These are phyloP conservation scores for Acanthurus lineatus DNA, from an alignment of 2,797 vertebrate genomes.

Conservation along the genomic window DNA sequence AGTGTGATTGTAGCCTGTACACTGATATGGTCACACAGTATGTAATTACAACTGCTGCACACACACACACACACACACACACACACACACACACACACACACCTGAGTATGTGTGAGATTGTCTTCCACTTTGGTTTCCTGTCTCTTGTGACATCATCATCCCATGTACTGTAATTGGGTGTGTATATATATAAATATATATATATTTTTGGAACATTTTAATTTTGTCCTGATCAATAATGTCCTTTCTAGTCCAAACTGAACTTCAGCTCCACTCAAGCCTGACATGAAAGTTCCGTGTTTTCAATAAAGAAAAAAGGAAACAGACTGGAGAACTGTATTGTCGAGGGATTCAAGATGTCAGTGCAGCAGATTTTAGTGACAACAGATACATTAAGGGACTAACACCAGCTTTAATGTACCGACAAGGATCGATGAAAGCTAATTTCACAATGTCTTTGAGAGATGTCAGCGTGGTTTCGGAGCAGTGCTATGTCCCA, in stretches of 20 bases:
- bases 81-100: background rate
- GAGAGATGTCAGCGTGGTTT: constrained; percentile 42
- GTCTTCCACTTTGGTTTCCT: constrained; percentile 15
- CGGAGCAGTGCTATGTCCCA: constrained; percentile 55
- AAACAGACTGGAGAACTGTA: background rate
- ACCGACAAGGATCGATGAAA: background rate
- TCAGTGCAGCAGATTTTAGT: background rate
- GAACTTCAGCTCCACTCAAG: too few species aligned
- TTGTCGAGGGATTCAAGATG: background rate
- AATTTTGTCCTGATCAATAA: too few species aligned
- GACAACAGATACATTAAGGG: background rate
- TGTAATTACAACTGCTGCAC: constrained; percentile 72
- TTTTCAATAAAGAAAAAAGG: background rate
- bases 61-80: background rate
- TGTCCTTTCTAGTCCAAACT: background rate
- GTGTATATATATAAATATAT: background rate
- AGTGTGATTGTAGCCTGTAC: constrained; percentile 63
- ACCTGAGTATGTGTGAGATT: constrained; percentile 10
- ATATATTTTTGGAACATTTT: background rate
- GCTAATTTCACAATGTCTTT: constrained; percentile 5
- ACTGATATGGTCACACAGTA: constrained; percentile 64
- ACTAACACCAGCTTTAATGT: background rate
- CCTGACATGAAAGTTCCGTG: background rate
- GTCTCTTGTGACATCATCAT: constrained; percentile 28
- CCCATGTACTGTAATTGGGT: constrained; percentile 2